Percentiles rank a stretch among this genome's conserved stretches.
Conservation (phyloP, 2,888 invertebrate genomes). For the Schizotus pectinicornis region DNA sequence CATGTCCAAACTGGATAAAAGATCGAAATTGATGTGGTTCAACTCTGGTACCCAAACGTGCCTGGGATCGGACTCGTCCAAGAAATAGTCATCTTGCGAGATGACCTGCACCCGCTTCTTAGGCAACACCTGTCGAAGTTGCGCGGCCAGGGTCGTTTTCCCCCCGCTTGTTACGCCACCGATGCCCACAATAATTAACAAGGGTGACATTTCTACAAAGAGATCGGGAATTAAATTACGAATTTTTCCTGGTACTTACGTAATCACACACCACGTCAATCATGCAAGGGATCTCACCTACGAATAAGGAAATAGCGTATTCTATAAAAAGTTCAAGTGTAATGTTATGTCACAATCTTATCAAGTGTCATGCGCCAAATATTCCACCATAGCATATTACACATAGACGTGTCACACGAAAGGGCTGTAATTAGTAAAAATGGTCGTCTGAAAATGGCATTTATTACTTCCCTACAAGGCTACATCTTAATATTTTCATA, state of each 20-base stretch:
- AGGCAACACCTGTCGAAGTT: conserved; percentile 50
- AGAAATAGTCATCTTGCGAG: conserved; percentile 80
- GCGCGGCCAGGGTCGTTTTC: conserved; percentile 75
- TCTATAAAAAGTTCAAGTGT: background rate
- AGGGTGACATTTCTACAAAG: background rate
- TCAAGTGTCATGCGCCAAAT: too few species aligned
- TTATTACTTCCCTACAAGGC: conserved; percentile 45
- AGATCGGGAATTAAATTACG: background rate
- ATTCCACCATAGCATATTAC: background rate
- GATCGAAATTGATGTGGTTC: conserved; percentile 80
- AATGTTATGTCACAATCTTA: background rate
- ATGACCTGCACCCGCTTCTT: conserved; percentile 55
- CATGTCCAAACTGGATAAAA: conserved; percentile 76
- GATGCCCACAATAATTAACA: conserved; percentile 66
- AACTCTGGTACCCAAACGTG: conserved; percentile 69
- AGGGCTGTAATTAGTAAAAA: too few species aligned
- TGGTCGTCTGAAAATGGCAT: too few species aligned
- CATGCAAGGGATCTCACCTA: too few species aligned
- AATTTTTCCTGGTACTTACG: too few species aligned
- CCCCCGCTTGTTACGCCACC: conserved; percentile 86
- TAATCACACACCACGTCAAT: too few species aligned
- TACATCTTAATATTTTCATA: conserved; percentile 40
- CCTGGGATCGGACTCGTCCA: conserved; percentile 67
- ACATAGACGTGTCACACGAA: too few species aligned
- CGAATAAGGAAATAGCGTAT: too few species aligned